Conservation (phyloP, 2,888 invertebrate genomes). For the Drosophila hamatofila region DNA sequence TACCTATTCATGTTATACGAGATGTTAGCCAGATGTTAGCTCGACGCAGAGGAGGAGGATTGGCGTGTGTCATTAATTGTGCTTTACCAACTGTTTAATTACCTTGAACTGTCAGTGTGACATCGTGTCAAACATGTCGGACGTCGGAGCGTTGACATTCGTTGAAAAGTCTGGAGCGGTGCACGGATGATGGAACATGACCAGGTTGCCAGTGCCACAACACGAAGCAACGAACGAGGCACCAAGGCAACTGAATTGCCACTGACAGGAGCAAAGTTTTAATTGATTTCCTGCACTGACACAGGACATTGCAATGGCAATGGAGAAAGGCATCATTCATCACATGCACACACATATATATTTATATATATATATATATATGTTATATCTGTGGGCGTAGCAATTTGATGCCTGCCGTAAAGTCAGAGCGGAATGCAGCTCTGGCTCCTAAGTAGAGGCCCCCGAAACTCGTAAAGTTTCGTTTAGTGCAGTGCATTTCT, state of each 20-base stretch:
- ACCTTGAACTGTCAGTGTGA: slow-evolving; percentile 55
- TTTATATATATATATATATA: not conserved
- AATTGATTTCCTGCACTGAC: slow-evolving; percentile 72
- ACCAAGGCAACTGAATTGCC: slow-evolving; percentile 15
- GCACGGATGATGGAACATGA: slow-evolving; percentile 24
- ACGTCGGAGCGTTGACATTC: slow-evolving; percentile 37
- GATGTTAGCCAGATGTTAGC: slow-evolving; percentile 2
- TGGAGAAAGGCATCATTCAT: slow-evolving; percentile 52
- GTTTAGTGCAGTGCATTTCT: slow-evolving; percentile 52
- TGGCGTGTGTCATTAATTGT: slow-evolving; percentile 54
- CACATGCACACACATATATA: slow-evolving; percentile 3
- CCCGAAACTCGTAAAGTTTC: slow-evolving; percentile 46
- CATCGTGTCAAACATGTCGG: slow-evolving; percentile 43
- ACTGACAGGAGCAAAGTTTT: slow-evolving; percentile 64
- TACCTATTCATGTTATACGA: not conserved
- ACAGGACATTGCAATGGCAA: slow-evolving; percentile 26
- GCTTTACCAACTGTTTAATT: slow-evolving; percentile 68
- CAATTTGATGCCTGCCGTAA: slow-evolving; percentile 55
- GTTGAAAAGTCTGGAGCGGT: slow-evolving; percentile 33
- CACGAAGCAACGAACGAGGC: not conserved
- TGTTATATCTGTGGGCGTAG: slow-evolving; percentile 6
- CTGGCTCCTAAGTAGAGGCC: slow-evolving; percentile 5
- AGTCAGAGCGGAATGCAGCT: slow-evolving; percentile 27
- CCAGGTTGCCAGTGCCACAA: slow-evolving; percentile 27
- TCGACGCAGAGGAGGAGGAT: not conserved